These are phyloP conservation scores for Hypothenemus hampei DNA, from an alignment of 1,140 invertebrate genomes.

Conservation along the genomic window DNA sequence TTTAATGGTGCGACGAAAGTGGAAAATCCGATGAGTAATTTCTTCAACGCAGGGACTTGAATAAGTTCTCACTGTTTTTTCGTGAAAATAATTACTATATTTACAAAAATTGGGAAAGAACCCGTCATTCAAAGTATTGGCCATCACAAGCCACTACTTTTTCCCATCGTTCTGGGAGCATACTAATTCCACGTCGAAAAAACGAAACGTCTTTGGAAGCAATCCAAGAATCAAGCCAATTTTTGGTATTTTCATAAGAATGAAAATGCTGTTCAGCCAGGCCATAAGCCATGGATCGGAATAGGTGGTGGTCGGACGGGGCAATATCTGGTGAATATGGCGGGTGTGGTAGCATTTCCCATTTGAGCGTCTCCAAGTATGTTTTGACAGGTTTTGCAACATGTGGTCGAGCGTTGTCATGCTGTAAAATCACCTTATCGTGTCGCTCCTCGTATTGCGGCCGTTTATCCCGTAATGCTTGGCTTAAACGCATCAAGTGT, in stretches of 20 bases:
- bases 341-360: too few relatives aligned
- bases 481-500: constrained; percentile 15
- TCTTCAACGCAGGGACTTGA: too few relatives aligned
- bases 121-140: constrained; percentile 15
- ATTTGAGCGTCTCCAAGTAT: constrained; percentile 42
- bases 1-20: too few relatives aligned
- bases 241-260: too few relatives aligned
- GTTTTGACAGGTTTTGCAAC: constrained; percentile 37
- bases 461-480: background rate
- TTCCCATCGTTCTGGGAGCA: constrained; percentile 20
- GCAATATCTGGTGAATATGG: constrained; percentile 47
- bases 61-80: too few relatives aligned
- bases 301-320: constrained; percentile 45
- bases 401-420: constrained; percentile 43
- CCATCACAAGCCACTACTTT: constrained; percentile 16
- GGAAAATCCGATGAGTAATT: too few relatives aligned
- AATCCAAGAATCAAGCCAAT: constrained; percentile 22
- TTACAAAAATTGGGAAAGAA: constrained; percentile 8
- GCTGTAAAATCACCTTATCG: too few relatives aligned
- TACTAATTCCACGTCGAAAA: constrained; percentile 12
- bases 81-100: constrained; percentile 1
- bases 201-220: constrained; percentile 14
- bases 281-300: constrained; percentile 27
- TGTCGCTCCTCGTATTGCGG: constrained; percentile 5
- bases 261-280: too few relatives aligned